Base-by-base conservation (phyloP, 2,113 vertebrate genomes). In the Chionodraco myersi region DNA sequence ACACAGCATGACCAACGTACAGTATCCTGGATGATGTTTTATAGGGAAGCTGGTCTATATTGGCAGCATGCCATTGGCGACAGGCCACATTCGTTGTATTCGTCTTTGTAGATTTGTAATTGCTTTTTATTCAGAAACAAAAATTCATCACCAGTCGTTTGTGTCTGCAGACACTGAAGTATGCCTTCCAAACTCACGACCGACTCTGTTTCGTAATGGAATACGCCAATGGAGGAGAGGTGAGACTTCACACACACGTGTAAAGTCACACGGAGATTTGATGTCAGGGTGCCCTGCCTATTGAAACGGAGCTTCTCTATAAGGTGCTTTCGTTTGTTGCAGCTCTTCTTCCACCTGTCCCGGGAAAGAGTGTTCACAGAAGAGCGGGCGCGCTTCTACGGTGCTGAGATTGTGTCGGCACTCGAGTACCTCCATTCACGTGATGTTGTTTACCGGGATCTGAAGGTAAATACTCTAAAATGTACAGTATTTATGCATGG, bases 181-280 rank as follows among this genome's bases (percentile, higher is more conserved):
- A 98, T 0, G 96, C 97, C 18, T 98, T 98, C 79, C 97, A 98
- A 90, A 98, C 97, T 1, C 92, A 94, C 0, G 97, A 98, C 88
- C 93, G 97, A 10, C 95, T 98, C 41, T 98, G 97, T 91, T 98
- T 98, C 6, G 97, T 98, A 73, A 97, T 98, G 97, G 97, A 98
- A 63, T 98, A 98, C 0, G 97, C 96, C 72, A 98, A 97, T 0
- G 97, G 97, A 0, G 97, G 97, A 0, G 97, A 98, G 97, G 97
- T 97, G 71, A 80, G 90, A 64, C 53, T 5, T 51, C 7, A 30
- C 49, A 56, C 9, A 49, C 48, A 10, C 10, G 3, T 30, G 2
- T 34, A 5, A 2, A 54, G 34, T 73, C 61, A 66, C 45, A 47
- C 62, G 34, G 57, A 54, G 21, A 74, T 36, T 36, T 12, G 10